A percentile compares a stretch with the other conserved stretches of the same genome.
phyloP scores from a whole-genome alignment of 2,113 vertebrate genomes.

The Tenrec ecaudatus region DNA sequence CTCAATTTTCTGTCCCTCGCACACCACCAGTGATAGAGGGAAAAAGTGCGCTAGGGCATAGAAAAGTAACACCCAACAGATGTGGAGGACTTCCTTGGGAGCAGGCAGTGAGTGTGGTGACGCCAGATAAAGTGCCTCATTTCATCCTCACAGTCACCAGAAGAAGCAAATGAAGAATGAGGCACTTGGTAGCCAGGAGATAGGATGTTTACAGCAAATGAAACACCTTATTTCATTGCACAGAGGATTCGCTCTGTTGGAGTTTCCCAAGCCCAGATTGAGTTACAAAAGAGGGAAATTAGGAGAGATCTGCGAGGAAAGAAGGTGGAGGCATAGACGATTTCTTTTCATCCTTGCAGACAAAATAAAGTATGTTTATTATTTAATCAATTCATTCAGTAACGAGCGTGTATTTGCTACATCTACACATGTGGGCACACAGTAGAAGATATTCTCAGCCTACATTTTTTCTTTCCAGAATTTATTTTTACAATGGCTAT shows the following conservation, averaged over 20 bases:
- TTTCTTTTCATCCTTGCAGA: neutral
- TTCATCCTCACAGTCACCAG: neutral
- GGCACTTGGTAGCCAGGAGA: slow-evolving; percentile 24
- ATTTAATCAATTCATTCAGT: slow-evolving; percentile 13
- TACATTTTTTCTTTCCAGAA: neutral
- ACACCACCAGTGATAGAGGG: neutral
- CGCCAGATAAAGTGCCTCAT: neutral
- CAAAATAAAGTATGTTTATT: neutral
- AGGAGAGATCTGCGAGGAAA: neutral
- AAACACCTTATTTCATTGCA: neutral
- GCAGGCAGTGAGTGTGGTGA: neutral
- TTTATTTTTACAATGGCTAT: neutral
- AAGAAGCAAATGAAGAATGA: slow-evolving; percentile 20
- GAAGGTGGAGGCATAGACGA: neutral
- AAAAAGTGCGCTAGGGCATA: neutral
- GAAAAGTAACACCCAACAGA: neutral
- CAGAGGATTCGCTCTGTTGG: neutral
- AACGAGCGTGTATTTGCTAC: neutral
- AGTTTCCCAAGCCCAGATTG: neutral
- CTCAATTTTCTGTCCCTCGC: neutral
- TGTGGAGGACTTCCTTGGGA: neutral
- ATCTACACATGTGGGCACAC: neutral
- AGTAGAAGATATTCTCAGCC: neutral
- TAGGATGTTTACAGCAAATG: slow-evolving; percentile 29
- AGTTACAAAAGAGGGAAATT: neutral